Evolutionary conservation across 2,888 invertebrate species (phyloP), one percentile per base, ranked within the genome.

Genomic region (Fabriciana adippe): DNA sequence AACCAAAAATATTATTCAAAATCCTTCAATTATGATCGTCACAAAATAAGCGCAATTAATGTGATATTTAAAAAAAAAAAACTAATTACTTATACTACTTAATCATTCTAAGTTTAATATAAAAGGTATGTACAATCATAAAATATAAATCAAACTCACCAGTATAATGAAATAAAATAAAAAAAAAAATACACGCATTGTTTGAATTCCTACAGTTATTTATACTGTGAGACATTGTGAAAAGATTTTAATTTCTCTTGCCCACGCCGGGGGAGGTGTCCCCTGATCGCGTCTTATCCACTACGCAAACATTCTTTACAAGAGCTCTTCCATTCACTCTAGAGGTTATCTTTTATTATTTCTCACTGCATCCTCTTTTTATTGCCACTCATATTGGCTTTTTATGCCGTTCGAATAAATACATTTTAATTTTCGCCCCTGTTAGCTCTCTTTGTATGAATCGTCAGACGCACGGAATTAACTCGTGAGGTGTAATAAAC

Each of bases 391-490:
- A 91, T 92, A 92, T 92, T 92, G 92, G 89, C 91, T 92, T 92
- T 92, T 92, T 92, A 90, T 91, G 86, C 90, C 83, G 84, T 82
- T 79, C 81, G 92, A 91, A 92, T 92, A 92, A 92, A 92, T 92
- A 91, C 92, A 92, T 92, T 92, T 90, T 91, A 92, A 92, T 92
- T 92, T 88, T 85, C 83, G 86, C 87, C 79, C 79, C 83, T 83
- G 80, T 81, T 82, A 80, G 81, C 88, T 81, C 77, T 83, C 84
- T 84, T 87, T 88, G 84, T 85, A 81, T 85, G 80, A 80, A 81
- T 85, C 87, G 87, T 89, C 86, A 86, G 74, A 78, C 72, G 69
- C 80, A 31, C 26, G 76, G 84, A 90, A 91, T 92, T 90, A 92
- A 85, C 83, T 80, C 85, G 84, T 81, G 85, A 86, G 81, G 85